Conservation (phyloP, 2,888 invertebrate species). For the Incurvaria masculella region DNA sequence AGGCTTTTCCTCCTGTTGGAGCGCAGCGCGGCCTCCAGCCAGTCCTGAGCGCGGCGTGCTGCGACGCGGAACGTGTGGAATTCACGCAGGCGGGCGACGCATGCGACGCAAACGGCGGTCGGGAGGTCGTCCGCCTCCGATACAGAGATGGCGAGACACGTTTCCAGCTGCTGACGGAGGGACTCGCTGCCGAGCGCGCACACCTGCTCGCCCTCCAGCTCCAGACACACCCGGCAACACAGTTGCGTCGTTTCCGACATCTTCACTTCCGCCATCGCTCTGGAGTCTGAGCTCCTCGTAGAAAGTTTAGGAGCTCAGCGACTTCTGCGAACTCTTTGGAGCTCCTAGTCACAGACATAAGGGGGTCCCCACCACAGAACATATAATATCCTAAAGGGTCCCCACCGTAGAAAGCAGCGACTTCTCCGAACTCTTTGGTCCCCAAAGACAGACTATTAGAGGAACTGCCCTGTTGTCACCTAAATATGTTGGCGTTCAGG, state of each 20-base stretch:
- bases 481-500: too few species aligned
- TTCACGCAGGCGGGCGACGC: slow-evolving; percentile 36
- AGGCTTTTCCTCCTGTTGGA: slow-evolving; percentile 33
- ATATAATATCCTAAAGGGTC: too few species aligned
- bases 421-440: too few species aligned
- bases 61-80: slow-evolving; percentile 48
- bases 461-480: too few species aligned
- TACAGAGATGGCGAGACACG: slow-evolving; percentile 36
- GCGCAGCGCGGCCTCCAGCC: slow-evolving; percentile 37
- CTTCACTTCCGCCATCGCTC: slow-evolving; percentile 3
- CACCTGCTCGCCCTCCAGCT: slow-evolving; percentile 34
- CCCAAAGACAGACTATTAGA: too few species aligned
- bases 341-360: too few species aligned
- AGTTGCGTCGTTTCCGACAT: slow-evolving; percentile 36
- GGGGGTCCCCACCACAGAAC: too few species aligned
- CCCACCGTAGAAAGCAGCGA: too few species aligned
- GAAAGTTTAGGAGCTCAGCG: too few species aligned
- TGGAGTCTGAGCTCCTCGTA: too few species aligned
- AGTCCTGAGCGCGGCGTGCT: slow-evolving; percentile 45
- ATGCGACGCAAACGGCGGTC: slow-evolving; percentile 36
- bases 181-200: slow-evolving; percentile 37
- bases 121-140: slow-evolving; percentile 34
- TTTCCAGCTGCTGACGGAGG: slow-evolving; percentile 37
- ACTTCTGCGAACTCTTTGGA: too few species aligned
- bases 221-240: slow-evolving; percentile 44